Evolutionary conservation across 2,888 invertebrate genomes (phyloP).

Genomic region (Pristionchus arcanus): DNA sequence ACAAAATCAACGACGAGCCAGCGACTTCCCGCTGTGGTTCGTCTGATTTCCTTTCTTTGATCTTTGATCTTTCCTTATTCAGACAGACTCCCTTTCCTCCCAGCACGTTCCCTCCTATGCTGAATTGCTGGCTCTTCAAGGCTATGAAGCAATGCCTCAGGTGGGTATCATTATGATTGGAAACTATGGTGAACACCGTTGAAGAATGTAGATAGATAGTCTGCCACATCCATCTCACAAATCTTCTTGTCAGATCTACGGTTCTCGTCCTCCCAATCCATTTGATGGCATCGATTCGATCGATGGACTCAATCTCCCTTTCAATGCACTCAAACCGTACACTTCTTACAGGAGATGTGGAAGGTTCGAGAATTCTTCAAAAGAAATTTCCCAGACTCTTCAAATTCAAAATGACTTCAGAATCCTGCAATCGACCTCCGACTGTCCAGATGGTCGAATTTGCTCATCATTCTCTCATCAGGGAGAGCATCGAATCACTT

Average conservation of each 20-base stretch:
- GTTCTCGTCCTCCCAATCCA: conserved; percentile 46
- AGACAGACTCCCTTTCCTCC: neutral
- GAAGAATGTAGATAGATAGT: neutral
- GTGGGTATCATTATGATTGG: neutral
- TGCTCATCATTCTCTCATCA: conserved; percentile 42
- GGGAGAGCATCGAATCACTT: conserved; percentile 49
- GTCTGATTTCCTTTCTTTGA: neutral
- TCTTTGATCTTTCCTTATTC: conserved; percentile 25
- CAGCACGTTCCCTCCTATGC: conserved; percentile 34
- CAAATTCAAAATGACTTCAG: neutral
- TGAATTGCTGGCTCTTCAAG: conserved; percentile 9
- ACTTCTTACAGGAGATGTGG: conserved; percentile 43
- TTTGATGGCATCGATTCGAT: neutral
- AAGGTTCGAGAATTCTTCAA: neutral
- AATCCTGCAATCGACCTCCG: neutral
- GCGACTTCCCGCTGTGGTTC: neutral
- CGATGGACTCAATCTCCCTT: neutral
- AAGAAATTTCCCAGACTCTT: neutral
- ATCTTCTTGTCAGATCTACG: neutral
- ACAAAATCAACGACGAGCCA: neutral
- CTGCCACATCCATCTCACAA: neutral
- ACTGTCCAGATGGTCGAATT: conserved; percentile 54
- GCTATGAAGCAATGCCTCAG: conserved; percentile 38
- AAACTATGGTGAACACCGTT: neutral
- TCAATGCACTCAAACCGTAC: conserved; percentile 19